Base-by-base conservation (phyloP, 2,888 invertebrate genomes). In the Lumbricus terrestris region DNA sequence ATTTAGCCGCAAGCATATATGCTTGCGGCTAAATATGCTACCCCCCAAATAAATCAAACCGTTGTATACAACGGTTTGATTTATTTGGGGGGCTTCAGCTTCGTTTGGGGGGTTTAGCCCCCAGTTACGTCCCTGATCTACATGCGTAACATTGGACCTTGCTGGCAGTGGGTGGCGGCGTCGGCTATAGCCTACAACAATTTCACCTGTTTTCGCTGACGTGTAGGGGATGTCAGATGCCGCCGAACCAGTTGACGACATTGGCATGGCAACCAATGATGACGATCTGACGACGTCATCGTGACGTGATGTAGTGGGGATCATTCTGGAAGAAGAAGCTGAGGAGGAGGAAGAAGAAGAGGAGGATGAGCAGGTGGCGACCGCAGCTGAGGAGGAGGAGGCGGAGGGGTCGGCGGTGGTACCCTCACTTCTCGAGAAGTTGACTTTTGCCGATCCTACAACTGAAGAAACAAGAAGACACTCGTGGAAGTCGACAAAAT, bases 211-310 rank as follows among this genome's bases (percentile, higher is more conserved):
- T 82, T 42, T 29, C 18, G 33, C 33, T 33, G 33, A 23, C 29
- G 20, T 42, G 88, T 54, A 40, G 40, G 82, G 89, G 33, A 88
- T 88, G 88, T 82, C 88, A 88, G 54, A 90, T 35, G 69, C 88
- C n/a, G 13, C 88, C 88, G 54, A 37, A 88, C n/a, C 88, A 54
- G 54, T 88, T 54, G 54, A 42, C 23, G 35, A 33, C 90, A 69
- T 69, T 11, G 69, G 8, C 8, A n/a, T 29, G 6, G 82, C 82
- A 29, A 38, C 33, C 88, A 42, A 29, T 88, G 90, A 90, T 40
- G 90, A 88, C 85, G 88, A 35, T 23, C 40, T 23, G 35, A 88
- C 69, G 47, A 90, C 54, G 42, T 90, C 90, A 47, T 90, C 90
- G 88, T 88, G 90, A 42, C 35, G 54, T 82, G 88, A n/a, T 69